Percentiles rank a stretch among this genome's conserved stretches.
Conservation (phyloP, 2,888 invertebrate species). For the Agapetus fuscipes region DNA sequence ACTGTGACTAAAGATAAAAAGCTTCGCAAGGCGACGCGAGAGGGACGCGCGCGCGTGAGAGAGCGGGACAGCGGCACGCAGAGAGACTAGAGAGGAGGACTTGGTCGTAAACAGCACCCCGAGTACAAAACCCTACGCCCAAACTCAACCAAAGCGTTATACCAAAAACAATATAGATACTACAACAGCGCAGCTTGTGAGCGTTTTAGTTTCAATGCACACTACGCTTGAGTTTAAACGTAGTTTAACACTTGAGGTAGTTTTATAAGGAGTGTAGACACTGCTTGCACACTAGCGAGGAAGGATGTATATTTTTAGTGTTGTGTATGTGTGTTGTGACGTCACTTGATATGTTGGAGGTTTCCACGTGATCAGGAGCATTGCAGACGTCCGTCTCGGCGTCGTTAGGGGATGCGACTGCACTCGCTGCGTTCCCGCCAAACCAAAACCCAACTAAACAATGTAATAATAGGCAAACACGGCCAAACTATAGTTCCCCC, state of each 20-base stretch:
- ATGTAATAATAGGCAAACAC: too few species aligned
- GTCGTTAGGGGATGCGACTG: conserved; percentile 15
- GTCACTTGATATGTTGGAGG: background rate
- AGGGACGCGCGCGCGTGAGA: background rate
- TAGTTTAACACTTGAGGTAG: too few species aligned
- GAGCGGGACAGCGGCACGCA: background rate
- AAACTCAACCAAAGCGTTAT: background rate
- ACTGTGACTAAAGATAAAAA: conserved; percentile 14
- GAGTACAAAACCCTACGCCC: background rate
- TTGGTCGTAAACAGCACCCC: conserved; percentile 13
- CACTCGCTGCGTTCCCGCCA: too few species aligned
- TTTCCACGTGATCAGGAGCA: background rate
- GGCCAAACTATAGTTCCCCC: too few species aligned
- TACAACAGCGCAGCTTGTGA: conserved; percentile 2
- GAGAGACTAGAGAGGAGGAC: conserved; percentile 2
- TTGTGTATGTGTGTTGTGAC: background rate
- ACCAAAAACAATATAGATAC: background rate
- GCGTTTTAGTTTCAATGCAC: too few species aligned
- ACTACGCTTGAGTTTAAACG: too few species aligned
- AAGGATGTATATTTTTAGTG: background rate
- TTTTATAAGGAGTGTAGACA: too few species aligned
- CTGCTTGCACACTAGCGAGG: too few species aligned
- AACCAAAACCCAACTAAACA: too few species aligned
- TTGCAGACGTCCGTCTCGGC: conserved; percentile 5
- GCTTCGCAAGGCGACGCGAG: conserved; percentile 10